Evolutionary conservation across 1,140 invertebrate species (phyloP), one percentile per base, ranked within the genome.

Genomic region (Chelonus insularis): DNA sequence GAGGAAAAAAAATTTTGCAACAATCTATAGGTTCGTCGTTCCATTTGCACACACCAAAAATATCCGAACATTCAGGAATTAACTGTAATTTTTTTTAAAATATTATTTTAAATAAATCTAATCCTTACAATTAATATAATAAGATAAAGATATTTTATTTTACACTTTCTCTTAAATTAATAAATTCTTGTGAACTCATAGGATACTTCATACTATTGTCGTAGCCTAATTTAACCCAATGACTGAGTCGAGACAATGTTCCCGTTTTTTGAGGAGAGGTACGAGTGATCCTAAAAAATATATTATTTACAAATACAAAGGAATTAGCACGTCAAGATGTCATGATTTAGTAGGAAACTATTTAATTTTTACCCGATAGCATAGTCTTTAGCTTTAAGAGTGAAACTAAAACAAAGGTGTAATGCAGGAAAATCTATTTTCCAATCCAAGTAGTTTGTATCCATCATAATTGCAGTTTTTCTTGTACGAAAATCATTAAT

Each of bases 361-460:
- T n/a, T n/a, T n/a, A n/a, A n/a, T n/a, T n/a, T 55, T 29, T 62
- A 50, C 52, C 21, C 32, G 2, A 25, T 9, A 9, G 45, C 36
- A 9, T 36, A 64, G 16, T 41, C 41, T 8, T 60, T 58, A 0
- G 37, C 50, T 45, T 18, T 8, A 1, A 18, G 6, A 21, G 14
- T 60, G 23, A 41, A 18, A 32, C 14, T 14, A 34, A 66, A 55
- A 34, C 73, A 75, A 9, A 65, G 69, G 39, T 55, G 58, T 41
- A 37, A 73, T 0, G 88, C 82, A 0, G 89, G 88, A 60, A 91
- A 90, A 20, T 86, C 69, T 0, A 88, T 88, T 62, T 86, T 75
- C 88, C 89, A 91, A 60, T 88, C 83, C 9, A 87, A 80, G 69
- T 89, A 90, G 1, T 82, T 86, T 1, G 87, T 89, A 62, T 90